phyloP scores from a whole-genome alignment of 2,797 vertebrate species.

The Squalus acanthias region DNA sequence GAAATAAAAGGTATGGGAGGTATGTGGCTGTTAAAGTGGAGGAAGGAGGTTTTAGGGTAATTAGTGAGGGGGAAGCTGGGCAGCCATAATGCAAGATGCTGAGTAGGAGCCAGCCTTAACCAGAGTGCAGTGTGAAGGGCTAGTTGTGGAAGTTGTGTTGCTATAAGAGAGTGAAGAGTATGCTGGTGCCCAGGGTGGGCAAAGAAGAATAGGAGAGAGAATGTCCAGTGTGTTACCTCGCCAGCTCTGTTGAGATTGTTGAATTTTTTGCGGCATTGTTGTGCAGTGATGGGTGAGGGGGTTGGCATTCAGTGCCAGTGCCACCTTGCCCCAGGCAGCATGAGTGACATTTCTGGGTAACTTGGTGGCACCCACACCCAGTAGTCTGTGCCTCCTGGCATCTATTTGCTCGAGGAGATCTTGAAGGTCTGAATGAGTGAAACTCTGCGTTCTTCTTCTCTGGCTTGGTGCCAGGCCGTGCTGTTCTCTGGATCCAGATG shows the following conservation, averaged over 20 bases:
- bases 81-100: neutral
- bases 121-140: neutral
- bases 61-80: neutral
- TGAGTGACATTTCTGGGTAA: too few species aligned
- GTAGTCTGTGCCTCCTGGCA: neutral
- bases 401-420: neutral
- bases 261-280: neutral
- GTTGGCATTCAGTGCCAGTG: neutral
- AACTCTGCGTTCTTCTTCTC: neutral
- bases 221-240: neutral
- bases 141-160: neutral
- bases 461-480: neutral
- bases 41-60: neutral
- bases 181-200: neutral
- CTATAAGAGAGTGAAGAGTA: neutral
- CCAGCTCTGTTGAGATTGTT: neutral
- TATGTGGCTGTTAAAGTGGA: neutral
- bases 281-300: too few species aligned
- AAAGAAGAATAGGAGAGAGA: neutral
- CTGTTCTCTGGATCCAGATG: neutral
- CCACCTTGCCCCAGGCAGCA: neutral
- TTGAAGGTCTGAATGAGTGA: neutral
- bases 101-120: neutral
- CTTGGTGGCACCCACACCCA: neutral
- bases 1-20: neutral